Base-by-base conservation (phyloP, 2,797 vertebrate species). In the Xiphophorus birchmanni region DNA sequence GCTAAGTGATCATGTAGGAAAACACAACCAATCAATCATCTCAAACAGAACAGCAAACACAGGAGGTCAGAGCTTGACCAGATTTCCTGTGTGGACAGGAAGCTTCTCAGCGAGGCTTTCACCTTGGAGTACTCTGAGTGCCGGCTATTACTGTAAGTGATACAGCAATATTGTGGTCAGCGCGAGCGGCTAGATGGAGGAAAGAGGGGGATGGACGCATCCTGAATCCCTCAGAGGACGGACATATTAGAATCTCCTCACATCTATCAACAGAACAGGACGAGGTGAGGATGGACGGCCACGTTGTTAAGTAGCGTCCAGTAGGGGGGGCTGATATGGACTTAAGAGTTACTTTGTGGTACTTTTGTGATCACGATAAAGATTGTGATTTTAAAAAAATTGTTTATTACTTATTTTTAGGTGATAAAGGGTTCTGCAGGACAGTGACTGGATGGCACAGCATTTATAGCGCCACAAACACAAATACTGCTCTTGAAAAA, bases 131-230 rank as follows among this genome's bases (percentile, higher is more conserved):
- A 37, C 79, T 86, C 60, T 87, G 67, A 90, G 87, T 85, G 87
- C 83, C 78, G 15, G 72, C 89, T 87, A 82, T 93, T 93, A 93
- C 89, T 65, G 87, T 75, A 90, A 93, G 89, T 87, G 91, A 93
- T 91, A 86, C 90, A 78, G 83, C 88, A 84, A 91, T 80, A 76
- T 79, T 90, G 90, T 87, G 92, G 92, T 89, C 50, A 80, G 75
- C 88, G 84, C 35, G 69, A 78, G 87, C 74, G 72, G 63, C 6
- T 58, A 48, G 81, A 26, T 6, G 21, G 82, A n/a, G 48, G 13
- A 77, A 26, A 29, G 26, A 45, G 29, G 75, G 50, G 44, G 48
- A 82, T 5, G 65, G 54, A 78, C 79, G 84, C 76, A 79, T 52
- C 78, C 21, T 75, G 44, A 47, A 78, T 44, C 63, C 74, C 79